Conservation (phyloP, 2,113 vertebrate genomes). For the Syrmaticus mikado region DNA sequence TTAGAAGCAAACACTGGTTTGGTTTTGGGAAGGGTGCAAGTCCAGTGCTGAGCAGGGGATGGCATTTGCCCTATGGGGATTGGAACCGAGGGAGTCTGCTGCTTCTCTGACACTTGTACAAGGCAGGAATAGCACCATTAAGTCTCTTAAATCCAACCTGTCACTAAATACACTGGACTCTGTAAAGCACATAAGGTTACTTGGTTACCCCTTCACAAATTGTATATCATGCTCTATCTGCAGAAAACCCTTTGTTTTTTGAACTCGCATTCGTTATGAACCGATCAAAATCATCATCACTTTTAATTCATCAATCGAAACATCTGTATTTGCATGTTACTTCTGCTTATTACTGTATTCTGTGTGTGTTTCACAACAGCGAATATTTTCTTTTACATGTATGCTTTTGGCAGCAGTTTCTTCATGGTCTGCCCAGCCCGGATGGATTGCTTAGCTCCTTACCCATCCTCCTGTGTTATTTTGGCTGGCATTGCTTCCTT, state of each 20-base stretch:
- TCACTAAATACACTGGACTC: not conserved
- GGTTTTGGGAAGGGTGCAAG: not conserved
- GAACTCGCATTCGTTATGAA: not conserved
- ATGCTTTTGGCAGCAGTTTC: not conserved
- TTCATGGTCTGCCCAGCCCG: not conserved
- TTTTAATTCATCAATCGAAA: not conserved
- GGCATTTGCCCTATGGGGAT: accelerated
- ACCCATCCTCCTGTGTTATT: not conserved
- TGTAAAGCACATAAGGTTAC: not conserved
- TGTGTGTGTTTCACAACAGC: not conserved
- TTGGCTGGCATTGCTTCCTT: not conserved
- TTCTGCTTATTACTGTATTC: not conserved
- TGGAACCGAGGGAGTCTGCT: not conserved
- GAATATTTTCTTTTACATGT: not conserved
- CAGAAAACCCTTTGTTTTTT: not conserved
- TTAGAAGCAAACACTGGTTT: conserved; percentile 18
- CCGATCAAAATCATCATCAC: not conserved
- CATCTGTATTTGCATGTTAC: not conserved
- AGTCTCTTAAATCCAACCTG: not conserved
- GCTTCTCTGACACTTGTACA: not conserved
- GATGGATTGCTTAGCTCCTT: not conserved
- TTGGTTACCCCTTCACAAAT: not conserved
- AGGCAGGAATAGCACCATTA: not conserved
- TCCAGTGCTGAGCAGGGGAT: not conserved
- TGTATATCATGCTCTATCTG: not conserved